Base-by-base conservation (phyloP, 2,113 vertebrate species). In the Oophaga pumilio region DNA sequence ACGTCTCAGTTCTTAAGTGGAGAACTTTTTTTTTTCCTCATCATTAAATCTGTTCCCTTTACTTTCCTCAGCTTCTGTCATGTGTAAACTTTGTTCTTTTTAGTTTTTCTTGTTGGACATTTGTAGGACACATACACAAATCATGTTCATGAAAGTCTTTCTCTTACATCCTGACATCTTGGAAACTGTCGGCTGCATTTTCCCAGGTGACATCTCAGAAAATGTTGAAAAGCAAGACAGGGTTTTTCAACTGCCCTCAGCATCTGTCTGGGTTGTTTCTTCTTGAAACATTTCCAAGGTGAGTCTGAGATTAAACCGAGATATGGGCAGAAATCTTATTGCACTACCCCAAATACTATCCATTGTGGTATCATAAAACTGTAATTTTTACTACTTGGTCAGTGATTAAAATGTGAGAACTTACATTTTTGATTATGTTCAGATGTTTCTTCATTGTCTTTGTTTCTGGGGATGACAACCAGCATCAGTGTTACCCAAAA, bases 41-140 rank as follows among this genome's bases (percentile, higher is more conserved):
- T 82, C 9, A 24, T 8, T 66, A 64, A 15, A 82, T 43, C 14
- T 24, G 50, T 52, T 69, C 81, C 62, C 24, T 84, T 84, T 56
- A 59, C n/a, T 28, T 84, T 73, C 28, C 33, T 20, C 2, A 14
- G 26, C 14, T 26, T 15, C n/a, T 83, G n/a, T 69, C 49, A 68
- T 84, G 43, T 49, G 6, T 28, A 80, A 80, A 33, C 28, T 60
- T 43, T 60, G 78, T 62, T 80, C 57, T 80, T 60, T 80, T 60
- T 60, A 9, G 13, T 17, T 79, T 59, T 33, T 60, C 14, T 80
- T 60, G 8, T 57, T 60, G 14, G 78, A 20, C 57, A 12, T 60
- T 80, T 80, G 77, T 80, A 80, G 78, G 56, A 79, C 78, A 60
- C 26, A n/a, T 53, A 11, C 77, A 59, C 53, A 80, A 33, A 60